Evolutionary conservation across 1,140 invertebrate genomes (phyloP).

Genomic region (Latrodectus geometricus): DNA sequence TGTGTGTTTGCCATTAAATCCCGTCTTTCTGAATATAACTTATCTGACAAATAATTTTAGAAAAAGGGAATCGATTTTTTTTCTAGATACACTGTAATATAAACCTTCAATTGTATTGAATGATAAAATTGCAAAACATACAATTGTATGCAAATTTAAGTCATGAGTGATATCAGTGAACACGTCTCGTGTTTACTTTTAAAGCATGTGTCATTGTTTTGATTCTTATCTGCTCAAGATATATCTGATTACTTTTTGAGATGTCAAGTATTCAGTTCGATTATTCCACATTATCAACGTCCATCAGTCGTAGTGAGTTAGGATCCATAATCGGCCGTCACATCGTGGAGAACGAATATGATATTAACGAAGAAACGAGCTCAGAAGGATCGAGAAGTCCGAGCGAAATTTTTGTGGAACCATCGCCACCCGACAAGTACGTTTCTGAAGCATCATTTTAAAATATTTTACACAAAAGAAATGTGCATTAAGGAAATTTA

Average conservation of each 20-base stretch:
- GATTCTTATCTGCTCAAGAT: neutral
- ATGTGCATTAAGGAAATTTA: too few relatives aligned
- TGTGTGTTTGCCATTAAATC: too few relatives aligned
- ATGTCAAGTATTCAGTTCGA: constrained; percentile 57
- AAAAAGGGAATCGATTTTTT: too few relatives aligned
- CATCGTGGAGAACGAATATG: constrained; percentile 36
- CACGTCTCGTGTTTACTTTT: neutral
- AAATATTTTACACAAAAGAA: too few relatives aligned
- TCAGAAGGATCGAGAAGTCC: constrained; percentile 12
- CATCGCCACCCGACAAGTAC: constrained; percentile 43
- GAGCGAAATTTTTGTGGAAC: constrained; percentile 34
- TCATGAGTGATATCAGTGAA: neutral
- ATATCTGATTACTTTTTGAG: neutral
- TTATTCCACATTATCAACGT: constrained; percentile 54
- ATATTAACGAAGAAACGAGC: constrained; percentile 45
- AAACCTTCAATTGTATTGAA: too few relatives aligned
- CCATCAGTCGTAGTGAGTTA: constrained; percentile 48
- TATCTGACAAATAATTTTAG: too few relatives aligned
- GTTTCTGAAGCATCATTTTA: neutral
- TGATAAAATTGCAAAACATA: neutral
- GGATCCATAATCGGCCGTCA: constrained; percentile 50
- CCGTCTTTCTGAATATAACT: too few relatives aligned
- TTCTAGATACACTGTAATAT: too few relatives aligned
- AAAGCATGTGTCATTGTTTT: neutral
- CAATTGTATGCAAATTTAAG: neutral